Conservation (phyloP, 2,113 vertebrate species). For the Bolborhynchus lineola region DNA sequence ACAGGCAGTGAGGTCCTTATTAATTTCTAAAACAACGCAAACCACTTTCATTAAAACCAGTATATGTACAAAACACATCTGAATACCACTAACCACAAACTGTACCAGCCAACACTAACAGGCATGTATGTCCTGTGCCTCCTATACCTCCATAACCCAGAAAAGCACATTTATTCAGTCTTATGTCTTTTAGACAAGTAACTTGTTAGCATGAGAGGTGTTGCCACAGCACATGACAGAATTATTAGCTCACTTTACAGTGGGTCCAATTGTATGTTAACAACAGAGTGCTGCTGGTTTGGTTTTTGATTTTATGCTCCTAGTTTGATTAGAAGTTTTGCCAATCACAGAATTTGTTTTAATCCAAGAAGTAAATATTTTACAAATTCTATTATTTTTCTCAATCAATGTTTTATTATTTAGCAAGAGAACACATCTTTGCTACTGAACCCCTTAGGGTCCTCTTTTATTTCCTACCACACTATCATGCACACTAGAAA, state of each 20-base stretch:
- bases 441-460: background rate
- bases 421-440: background rate
- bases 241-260: background rate
- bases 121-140: background rate
- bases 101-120: background rate
- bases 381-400: background rate
- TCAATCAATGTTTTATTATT: background rate
- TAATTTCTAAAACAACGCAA: background rate
- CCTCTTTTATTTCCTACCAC: background rate
- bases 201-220: background rate
- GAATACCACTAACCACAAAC: background rate
- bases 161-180: background rate
- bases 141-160: background rate
- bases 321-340: background rate
- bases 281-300: background rate
- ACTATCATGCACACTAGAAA: background rate
- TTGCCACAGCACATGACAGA: background rate
- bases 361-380: accelerated
- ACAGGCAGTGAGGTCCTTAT: background rate
- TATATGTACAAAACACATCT: background rate
- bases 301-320: background rate
- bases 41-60: background rate
- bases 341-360: background rate
- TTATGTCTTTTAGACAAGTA: background rate
- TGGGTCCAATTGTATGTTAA: accelerated